Percentiles rank a stretch among this genome's conserved stretches.
Evolutionary conservation across 2,888 invertebrate species (phyloP).

Genomic region (Amphipoea oculea): DNA sequence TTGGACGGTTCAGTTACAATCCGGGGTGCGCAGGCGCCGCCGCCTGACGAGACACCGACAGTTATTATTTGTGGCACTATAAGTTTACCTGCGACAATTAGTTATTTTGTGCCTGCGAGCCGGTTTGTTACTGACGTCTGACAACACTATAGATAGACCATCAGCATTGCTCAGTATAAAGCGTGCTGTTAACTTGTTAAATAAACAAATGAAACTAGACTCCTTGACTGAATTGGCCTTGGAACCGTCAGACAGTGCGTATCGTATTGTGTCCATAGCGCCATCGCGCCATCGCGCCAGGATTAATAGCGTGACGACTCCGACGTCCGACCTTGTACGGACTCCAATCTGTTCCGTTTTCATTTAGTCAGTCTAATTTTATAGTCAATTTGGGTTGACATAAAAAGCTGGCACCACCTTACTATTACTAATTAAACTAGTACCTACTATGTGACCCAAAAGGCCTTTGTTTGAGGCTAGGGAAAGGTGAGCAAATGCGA

Average conservation of each 20-base stretch:
- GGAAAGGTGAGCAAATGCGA: conserved; percentile 3
- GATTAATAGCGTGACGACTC: conserved; percentile 30
- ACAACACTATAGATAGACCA: conserved; percentile 5
- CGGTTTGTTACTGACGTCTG: conserved; percentile 31
- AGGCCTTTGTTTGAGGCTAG: neutral
- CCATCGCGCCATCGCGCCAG: conserved; percentile 22
- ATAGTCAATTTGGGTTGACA: conserved; percentile 13
- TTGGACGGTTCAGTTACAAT: conserved; percentile 26
- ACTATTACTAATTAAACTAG: neutral
- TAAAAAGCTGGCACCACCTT: neutral
- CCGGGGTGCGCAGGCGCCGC: conserved; percentile 37
- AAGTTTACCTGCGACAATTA: conserved; percentile 4
- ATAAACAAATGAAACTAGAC: conserved; percentile 15
- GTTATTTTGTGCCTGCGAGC: neutral
- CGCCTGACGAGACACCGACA: conserved; percentile 21
- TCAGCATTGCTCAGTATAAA: conserved; percentile 39
- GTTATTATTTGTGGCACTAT: conserved; percentile 40
- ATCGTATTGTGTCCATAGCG: conserved; percentile 22
- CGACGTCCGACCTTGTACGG: conserved; percentile 30
- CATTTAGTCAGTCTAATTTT: conserved; percentile 20
- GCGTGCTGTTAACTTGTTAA: conserved; percentile 35
- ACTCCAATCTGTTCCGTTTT: conserved; percentile 27
- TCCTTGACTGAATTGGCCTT: conserved; percentile 17
- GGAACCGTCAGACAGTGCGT: conserved; percentile 6
- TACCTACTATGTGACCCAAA: conserved; percentile 1